These are phyloP conservation scores for Cecidostiba fungosa DNA, from an alignment of 2,888 invertebrate species.

Conservation along the genomic window DNA sequence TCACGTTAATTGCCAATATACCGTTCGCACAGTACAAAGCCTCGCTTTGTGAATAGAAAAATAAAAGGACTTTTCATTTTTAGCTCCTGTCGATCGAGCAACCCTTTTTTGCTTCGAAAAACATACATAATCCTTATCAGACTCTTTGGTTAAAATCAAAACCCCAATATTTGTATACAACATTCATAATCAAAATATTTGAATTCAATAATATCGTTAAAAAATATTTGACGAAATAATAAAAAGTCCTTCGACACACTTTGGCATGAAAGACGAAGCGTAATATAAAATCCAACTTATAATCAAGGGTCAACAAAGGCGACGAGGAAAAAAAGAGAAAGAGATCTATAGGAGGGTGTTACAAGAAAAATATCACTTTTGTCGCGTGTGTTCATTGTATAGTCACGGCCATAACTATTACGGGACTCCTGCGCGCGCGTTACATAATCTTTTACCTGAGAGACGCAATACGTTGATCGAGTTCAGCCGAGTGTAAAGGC, in stretches of 20 bases:
- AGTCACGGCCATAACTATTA: conserved; percentile 5
- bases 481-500: conserved; percentile 7
- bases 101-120: not conserved
- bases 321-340: not conserved
- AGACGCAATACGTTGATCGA: conserved; percentile 27
- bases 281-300: not conserved
- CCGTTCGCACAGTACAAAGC: not conserved
- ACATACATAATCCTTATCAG: no score
- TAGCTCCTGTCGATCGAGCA: not conserved
- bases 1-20: not conserved
- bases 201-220: not conserved
- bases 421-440: not conserved
- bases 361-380: conserved; percentile 2
- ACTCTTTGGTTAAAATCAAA: no score
- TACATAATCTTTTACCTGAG: conserved; percentile 26
- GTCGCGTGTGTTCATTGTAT: not conserved
- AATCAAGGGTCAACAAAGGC: conserved; percentile 5
- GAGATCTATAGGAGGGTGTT: not conserved
- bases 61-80: not conserved
- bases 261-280: not conserved
- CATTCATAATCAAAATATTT: not conserved
- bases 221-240: not conserved
- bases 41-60: not conserved
- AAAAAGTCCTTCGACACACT: not conserved
- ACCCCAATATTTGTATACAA: not conserved